phyloP scores from a whole-genome alignment of 2,113 vertebrate genomes.

The Paramisgurnus dabryanus region DNA sequence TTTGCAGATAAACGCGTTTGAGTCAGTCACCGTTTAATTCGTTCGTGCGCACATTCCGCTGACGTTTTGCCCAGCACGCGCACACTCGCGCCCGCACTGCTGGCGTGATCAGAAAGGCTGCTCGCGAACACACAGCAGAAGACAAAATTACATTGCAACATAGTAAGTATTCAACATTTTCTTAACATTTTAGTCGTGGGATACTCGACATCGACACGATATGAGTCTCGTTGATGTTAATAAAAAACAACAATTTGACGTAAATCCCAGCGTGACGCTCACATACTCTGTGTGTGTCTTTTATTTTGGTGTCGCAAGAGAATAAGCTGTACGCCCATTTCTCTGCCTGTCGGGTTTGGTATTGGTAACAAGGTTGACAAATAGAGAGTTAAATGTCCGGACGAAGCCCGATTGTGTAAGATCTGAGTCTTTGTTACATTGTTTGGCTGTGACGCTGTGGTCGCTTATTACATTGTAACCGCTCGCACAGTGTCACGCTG shows the following conservation, averaged over 20 bases:
- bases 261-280: not conserved
- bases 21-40: slow-evolving; percentile 69
- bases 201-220: slow-evolving; percentile 9
- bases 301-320: slow-evolving; percentile 30
- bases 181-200: not conserved
- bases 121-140: slow-evolving; percentile 62
- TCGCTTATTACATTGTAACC: slow-evolving; percentile 4
- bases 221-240: slow-evolving; percentile 48
- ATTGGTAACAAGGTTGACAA: not conserved
- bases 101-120: slow-evolving; percentile 58
- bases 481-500: slow-evolving; percentile 11
- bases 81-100: slow-evolving; percentile 62
- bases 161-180: slow-evolving; percentile 64
- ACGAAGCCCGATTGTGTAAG: too few species aligned
- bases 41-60: slow-evolving; percentile 74
- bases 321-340: slow-evolving; percentile 7
- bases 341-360: slow-evolving; percentile 18
- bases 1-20: slow-evolving; percentile 48
- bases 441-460: not conserved
- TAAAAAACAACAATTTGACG: slow-evolving; percentile 55
- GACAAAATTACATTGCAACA: slow-evolving; percentile 57
- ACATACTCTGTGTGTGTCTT: slow-evolving; percentile 4
- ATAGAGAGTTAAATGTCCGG: not conserved
- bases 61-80: slow-evolving; percentile 70
- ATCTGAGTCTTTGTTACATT: not conserved